phyloP scores from a whole-genome alignment of 2,113 vertebrate species.

The Lipophrys pholis region DNA sequence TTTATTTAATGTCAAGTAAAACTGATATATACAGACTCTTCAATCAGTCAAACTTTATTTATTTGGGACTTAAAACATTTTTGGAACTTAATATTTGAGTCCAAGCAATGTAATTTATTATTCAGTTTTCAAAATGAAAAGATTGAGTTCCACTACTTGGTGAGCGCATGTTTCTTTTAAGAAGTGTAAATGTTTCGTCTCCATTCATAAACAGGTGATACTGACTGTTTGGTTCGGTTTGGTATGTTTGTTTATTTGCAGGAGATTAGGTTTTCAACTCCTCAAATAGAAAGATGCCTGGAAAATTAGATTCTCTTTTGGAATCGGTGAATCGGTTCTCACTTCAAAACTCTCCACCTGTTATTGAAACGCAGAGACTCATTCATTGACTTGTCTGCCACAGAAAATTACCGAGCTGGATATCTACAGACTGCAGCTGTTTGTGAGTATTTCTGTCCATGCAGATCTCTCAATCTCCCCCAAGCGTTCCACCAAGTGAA shows the following conservation, averaged over 20 bases:
- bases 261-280: background rate
- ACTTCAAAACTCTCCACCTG: slow-evolving; percentile 16
- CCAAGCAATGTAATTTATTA: no score
- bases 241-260: slow-evolving; percentile 11
- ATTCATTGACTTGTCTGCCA: slow-evolving; percentile 14
- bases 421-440: slow-evolving; percentile 18
- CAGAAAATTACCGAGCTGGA: background rate
- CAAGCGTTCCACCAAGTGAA: background rate
- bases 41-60: no score
- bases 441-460: background rate
- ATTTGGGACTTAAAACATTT: no score
- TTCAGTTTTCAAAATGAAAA: no score
- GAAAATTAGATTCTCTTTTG: background rate
- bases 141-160: no score
- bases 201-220: no score
- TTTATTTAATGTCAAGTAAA: no score
- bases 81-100: no score
- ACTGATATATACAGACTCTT: no score
- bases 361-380: slow-evolving; percentile 9
- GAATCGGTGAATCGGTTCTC: background rate
- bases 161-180: no score
- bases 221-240: background rate
- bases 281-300: background rate
- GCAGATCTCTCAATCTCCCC: background rate
- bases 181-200: no score